These are phyloP conservation scores for Emydocephalus ijimae DNA, from an alignment of 2,113 vertebrate species.

Conservation along the genomic window DNA sequence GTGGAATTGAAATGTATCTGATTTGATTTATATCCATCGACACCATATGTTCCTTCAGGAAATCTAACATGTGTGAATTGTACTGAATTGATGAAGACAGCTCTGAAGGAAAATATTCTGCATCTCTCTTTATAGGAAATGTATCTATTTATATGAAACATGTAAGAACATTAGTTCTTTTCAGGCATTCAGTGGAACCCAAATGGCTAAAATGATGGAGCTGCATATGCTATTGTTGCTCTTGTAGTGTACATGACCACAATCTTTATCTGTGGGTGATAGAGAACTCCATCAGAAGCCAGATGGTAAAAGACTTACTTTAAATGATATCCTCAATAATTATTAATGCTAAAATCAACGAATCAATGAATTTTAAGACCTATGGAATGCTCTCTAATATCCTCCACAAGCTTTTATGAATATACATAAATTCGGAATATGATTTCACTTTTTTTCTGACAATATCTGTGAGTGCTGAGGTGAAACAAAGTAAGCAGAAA, in stretches of 20 bases:
- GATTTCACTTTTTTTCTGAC: background rate
- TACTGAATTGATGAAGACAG: background rate
- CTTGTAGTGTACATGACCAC: background rate
- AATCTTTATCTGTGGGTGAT: background rate
- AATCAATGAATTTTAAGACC: background rate
- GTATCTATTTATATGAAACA: background rate
- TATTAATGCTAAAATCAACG: background rate
- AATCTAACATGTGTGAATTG: background rate
- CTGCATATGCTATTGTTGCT: background rate
- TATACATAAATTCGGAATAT: background rate
- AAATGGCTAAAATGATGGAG: background rate
- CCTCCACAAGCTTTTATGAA: background rate
- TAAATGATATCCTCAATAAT: background rate
- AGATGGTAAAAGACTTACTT: background rate
- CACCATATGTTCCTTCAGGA: background rate
- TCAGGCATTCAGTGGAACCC: background rate
- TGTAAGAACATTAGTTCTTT: background rate
- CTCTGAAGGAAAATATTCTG: background rate
- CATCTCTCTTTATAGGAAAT: background rate
- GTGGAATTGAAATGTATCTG: background rate
- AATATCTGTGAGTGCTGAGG: background rate
- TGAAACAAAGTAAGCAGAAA: background rate
- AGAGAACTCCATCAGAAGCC: background rate
- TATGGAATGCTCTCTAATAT: too few species aligned
- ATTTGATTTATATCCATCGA: background rate